Conservation (phyloP, 2,113 vertebrate species). For the Labeo catla region DNA sequence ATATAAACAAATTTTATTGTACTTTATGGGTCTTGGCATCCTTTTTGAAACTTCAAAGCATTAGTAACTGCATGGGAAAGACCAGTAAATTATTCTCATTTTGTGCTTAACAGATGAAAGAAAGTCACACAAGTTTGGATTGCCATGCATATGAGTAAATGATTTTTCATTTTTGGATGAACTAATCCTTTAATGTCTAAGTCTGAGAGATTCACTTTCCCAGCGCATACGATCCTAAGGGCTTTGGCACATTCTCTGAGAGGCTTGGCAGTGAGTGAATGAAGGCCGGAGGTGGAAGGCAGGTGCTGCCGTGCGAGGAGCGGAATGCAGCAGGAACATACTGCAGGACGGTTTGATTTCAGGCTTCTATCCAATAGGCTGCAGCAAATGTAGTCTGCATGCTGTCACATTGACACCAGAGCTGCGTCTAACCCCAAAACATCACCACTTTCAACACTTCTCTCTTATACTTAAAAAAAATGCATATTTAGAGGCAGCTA, state of each 20-base stretch:
- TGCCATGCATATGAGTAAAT: not conserved
- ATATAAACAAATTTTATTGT: not conserved
- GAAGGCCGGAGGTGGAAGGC: constrained; percentile 29
- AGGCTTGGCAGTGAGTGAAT: constrained; percentile 45
- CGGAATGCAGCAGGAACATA: constrained; percentile 8
- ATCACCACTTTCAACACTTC: not conserved
- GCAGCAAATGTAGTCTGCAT: constrained; percentile 16
- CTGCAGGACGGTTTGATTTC: constrained; percentile 25
- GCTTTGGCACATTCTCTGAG: constrained; percentile 17
- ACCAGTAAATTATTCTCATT: not conserved
- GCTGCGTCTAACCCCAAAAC: not conserved
- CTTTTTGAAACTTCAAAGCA: not conserved
- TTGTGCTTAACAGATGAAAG: not conserved
- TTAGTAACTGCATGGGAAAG: not conserved
- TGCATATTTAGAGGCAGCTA: not conserved
- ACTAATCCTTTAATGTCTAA: constrained; percentile 29
- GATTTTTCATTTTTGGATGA: constrained; percentile 9
- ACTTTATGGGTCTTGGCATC: not conserved
- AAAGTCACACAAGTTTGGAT: not conserved
- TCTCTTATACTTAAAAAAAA: not conserved
- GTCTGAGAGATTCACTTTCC: constrained; percentile 27
- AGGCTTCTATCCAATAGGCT: constrained; percentile 30
- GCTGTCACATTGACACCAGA: not conserved
- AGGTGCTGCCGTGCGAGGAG: constrained; percentile 27
- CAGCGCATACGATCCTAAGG: constrained; percentile 27